Evolutionary conservation across 1,140 invertebrate species (phyloP).

Genomic region (Uloborus diversus): DNA sequence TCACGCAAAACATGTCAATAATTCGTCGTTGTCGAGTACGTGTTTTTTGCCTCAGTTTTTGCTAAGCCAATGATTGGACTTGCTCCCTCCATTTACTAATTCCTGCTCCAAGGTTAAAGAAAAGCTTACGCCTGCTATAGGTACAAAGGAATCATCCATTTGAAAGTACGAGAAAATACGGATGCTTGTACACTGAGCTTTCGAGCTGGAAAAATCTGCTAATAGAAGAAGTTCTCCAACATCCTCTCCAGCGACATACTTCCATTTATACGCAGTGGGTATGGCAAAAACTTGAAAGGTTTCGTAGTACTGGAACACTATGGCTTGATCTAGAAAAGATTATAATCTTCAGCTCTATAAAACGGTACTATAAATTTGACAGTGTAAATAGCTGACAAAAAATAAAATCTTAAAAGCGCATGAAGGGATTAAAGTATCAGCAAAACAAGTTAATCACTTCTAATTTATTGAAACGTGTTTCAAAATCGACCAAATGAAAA

Average conservation of each 20-base stretch:
- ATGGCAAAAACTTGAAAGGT: constrained; percentile 31
- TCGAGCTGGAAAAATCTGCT: constrained; percentile 1
- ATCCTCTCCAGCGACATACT: constrained; percentile 1
- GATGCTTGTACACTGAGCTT: neutral
- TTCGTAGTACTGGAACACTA: constrained; percentile 46
- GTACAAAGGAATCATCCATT: neutral
- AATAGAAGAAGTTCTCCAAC: constrained; percentile 21
- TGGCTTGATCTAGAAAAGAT: constrained; percentile 28
- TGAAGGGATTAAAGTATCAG: too few species aligned
- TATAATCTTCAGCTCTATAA: too few species aligned
- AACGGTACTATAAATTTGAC: too few species aligned
- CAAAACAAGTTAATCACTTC: too few species aligned
- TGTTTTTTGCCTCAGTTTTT: too few species aligned
- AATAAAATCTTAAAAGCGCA: too few species aligned
- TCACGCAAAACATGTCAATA: too few species aligned
- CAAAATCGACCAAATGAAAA: too few species aligned
- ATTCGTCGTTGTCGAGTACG: too few species aligned
- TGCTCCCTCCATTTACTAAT: neutral
- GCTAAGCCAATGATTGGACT: too few species aligned
- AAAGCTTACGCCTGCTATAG: constrained; percentile 4
- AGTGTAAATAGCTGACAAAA: too few species aligned
- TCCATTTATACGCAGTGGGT: constrained; percentile 14
- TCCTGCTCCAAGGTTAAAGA: neutral
- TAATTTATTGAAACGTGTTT: too few species aligned
- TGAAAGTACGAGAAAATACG: neutral